Conservation (phyloP, 35 echinoderm and acorn worm species). For the Apostichopus californicus region DNA sequence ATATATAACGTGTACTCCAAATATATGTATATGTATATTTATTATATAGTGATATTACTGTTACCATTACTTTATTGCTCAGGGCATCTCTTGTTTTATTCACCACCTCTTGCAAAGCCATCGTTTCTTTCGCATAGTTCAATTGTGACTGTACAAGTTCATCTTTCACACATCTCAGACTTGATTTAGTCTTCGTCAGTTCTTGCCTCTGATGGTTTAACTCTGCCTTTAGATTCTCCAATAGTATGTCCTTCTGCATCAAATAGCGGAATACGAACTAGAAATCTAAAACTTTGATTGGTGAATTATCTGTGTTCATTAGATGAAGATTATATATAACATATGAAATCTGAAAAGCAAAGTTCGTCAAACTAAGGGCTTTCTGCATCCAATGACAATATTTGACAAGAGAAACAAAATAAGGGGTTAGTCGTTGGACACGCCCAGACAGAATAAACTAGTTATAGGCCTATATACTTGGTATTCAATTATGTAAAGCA, state of each 20-base stretch:
- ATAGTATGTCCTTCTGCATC: not conserved
- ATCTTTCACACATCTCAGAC: not conserved
- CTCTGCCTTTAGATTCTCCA: not conserved
- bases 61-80: not conserved
- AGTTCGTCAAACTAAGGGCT: too few species aligned
- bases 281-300: conserved; percentile 14
- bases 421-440: too few species aligned
- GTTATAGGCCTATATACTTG: too few species aligned
- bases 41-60: too few species aligned
- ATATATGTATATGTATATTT: too few species aligned
- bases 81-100: not conserved
- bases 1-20: too few species aligned
- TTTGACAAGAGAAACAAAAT: too few species aligned
- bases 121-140: not conserved
- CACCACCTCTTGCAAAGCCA: not conserved
- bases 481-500: too few species aligned
- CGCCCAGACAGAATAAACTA: too few species aligned
- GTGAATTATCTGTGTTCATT: not conserved
- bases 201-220: not conserved
- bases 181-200: not conserved
- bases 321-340: not conserved
- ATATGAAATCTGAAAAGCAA: not conserved
- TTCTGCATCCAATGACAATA: too few species aligned
- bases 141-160: not conserved
- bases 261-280: conserved; percentile 13